These are phyloP conservation scores for Ceratoteleas bidentatus DNA, from an alignment of 1,140 invertebrate genomes.

Conservation along the genomic window DNA sequence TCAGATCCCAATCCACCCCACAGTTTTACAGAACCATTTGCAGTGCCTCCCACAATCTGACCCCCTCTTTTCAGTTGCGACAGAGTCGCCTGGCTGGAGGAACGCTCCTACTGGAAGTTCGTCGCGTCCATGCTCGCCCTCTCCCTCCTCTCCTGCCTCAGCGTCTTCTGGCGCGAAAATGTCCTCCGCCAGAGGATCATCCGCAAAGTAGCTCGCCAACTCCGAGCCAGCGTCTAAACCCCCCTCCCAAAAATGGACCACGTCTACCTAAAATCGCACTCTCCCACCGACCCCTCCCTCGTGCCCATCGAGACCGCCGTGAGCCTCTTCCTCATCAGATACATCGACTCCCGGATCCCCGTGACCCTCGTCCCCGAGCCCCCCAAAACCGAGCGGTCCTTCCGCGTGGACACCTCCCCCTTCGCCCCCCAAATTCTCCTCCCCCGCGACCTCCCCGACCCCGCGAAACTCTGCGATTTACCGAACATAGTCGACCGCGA, in stretches of 20 bases:
- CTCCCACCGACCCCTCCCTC: slow-evolving; percentile 61
- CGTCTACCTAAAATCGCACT: slow-evolving; percentile 75
- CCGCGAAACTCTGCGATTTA: slow-evolving; percentile 81
- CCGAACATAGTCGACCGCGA: slow-evolving; percentile 83
- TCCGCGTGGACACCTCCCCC: slow-evolving; percentile 66
- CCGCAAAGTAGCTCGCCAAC: slow-evolving; percentile 84
- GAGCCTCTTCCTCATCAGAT: slow-evolving; percentile 76
- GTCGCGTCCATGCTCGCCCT: slow-evolving; percentile 87
- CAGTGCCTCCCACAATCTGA: no score
- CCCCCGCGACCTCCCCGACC: slow-evolving; percentile 69
- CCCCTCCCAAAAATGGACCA: slow-evolving; percentile 66
- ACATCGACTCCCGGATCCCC: slow-evolving; percentile 71
- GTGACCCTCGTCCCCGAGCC: slow-evolving; percentile 66
- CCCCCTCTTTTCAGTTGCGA: slow-evolving; percentile 83
- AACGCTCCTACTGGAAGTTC: slow-evolving; percentile 92
- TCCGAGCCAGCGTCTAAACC: slow-evolving; percentile 76
- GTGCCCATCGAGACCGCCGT: slow-evolving; percentile 79
- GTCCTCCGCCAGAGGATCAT: slow-evolving; percentile 83
- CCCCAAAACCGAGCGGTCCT: slow-evolving; percentile 56
- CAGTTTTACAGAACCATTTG: no score
- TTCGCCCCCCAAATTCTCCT: slow-evolving; percentile 68
- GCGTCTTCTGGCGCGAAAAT: slow-evolving; percentile 83
- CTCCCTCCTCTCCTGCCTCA: slow-evolving; percentile 83
- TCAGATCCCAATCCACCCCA: no score
- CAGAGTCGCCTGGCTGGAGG: slow-evolving; percentile 86